Conservation (phyloP, 1,140 invertebrate species). For the Bombus difficillimus region DNA sequence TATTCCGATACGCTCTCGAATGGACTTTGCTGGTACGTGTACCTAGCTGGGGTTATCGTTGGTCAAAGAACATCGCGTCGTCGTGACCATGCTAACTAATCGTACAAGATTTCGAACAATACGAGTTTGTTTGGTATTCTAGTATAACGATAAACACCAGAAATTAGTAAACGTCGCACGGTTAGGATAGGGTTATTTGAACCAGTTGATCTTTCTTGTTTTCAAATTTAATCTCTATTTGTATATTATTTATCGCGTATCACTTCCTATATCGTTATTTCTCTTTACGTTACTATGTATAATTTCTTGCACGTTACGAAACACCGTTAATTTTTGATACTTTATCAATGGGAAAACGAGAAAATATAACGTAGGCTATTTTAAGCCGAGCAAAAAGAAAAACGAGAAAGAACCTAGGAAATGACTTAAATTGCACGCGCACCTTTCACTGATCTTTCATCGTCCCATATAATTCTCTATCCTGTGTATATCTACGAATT, state of each 20-base stretch:
- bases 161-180: not conserved
- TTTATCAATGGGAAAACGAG: too few relatives aligned
- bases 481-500: not conserved
- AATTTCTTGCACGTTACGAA: too few relatives aligned
- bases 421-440: too few relatives aligned
- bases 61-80: constrained; percentile 17
- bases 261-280: too few relatives aligned
- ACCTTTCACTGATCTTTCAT: not conserved
- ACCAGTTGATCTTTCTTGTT: not conserved
- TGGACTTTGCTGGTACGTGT: constrained; percentile 22
- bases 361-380: too few relatives aligned
- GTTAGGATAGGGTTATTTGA: not conserved
- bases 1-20: constrained; percentile 38
- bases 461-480: not conserved
- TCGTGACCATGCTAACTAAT: not conserved
- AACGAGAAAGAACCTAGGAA: too few relatives aligned
- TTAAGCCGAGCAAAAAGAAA: too few relatives aligned
- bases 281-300: too few relatives aligned
- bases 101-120: not conserved
- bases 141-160: not conserved
- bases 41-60: constrained; percentile 41
- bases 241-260: too few relatives aligned
- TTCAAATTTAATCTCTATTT: too few relatives aligned
- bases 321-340: too few relatives aligned
- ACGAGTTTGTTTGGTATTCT: not conserved